Conservation (phyloP, 35 echinoderm and acorn worm species). For the Acanthaster planci region DNA sequence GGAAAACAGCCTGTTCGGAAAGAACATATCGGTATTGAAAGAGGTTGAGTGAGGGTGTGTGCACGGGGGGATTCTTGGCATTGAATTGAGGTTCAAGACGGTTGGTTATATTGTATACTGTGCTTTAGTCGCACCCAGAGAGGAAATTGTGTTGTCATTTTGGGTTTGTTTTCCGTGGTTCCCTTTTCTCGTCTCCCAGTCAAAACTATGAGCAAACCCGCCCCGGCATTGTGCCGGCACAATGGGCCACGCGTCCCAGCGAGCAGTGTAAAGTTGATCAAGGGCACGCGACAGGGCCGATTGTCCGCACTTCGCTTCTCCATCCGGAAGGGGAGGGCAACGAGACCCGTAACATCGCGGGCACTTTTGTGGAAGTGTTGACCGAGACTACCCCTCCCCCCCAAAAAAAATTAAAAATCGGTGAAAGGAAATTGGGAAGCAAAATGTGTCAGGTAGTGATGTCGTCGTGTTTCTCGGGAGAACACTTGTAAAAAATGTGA, state of each 20-base stretch:
- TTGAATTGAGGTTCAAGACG: background rate
- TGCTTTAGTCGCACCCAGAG: background rate
- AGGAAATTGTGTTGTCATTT: slow-evolving; percentile 19
- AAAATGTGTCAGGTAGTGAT: no score
- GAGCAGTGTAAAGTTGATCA: slow-evolving; percentile 20
- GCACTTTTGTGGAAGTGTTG: background rate
- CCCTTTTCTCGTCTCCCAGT: background rate
- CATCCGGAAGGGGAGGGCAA: background rate
- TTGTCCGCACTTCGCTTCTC: slow-evolving; percentile 6
- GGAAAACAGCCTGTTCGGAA: background rate
- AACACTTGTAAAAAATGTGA: no score
- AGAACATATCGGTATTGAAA: background rate
- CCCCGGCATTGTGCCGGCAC: background rate
- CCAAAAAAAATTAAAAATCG: no score
- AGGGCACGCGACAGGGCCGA: slow-evolving; percentile 1
- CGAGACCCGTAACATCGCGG: background rate
- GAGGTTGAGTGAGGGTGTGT: background rate
- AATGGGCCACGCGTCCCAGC: background rate
- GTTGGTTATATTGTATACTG: slow-evolving; percentile 3
- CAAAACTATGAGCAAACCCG: background rate
- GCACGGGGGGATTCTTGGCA: background rate
- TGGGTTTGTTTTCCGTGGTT: background rate
- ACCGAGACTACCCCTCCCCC: no score
- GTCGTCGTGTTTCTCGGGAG: no score
- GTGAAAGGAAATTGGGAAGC: no score